A percentile compares a stretch with the other conserved stretches of the same genome.
These are phyloP conservation scores for Brachyptera risi DNA, from an alignment of 2,888 invertebrate genomes.

Conservation along the genomic window DNA sequence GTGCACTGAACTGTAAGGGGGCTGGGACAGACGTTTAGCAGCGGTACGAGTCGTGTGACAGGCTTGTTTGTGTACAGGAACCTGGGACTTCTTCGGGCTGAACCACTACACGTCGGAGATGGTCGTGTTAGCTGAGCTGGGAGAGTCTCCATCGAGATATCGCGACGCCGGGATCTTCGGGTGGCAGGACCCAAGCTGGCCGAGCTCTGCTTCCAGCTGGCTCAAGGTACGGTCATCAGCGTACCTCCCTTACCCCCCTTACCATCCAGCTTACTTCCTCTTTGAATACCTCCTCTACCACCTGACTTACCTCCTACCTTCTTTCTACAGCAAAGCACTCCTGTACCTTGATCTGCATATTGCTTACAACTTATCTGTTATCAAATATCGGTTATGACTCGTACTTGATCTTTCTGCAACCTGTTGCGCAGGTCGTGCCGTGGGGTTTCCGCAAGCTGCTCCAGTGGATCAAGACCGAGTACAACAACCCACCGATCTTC, in stretches of 20 bases:
- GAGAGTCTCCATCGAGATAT: slow-evolving; percentile 43
- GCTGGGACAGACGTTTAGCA: too few relatives aligned
- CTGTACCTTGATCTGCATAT: not conserved
- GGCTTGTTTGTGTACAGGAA: too few relatives aligned
- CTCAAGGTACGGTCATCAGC: slow-evolving; percentile 48
- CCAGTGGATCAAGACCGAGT: slow-evolving; percentile 24
- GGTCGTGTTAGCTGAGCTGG: slow-evolving; percentile 35
- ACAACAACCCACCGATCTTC: slow-evolving; percentile 23
- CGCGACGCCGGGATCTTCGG: slow-evolving; percentile 46
- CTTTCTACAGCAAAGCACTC: slow-evolving; percentile 53
- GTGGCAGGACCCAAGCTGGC: slow-evolving; percentile 50
- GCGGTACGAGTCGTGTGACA: too few relatives aligned
- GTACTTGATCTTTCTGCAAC: not conserved
- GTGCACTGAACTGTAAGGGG: not conserved
- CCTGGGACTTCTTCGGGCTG: slow-evolving; percentile 68
- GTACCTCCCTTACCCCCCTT: too few relatives aligned
- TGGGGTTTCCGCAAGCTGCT: slow-evolving; percentile 26
- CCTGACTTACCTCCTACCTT: slow-evolving; percentile 48
- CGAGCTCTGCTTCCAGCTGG: slow-evolving; percentile 50
- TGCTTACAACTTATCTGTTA: not conserved
- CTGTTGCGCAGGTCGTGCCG: slow-evolving; percentile 40
- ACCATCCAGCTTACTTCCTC: slow-evolving; percentile 47
- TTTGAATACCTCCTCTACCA: slow-evolving; percentile 46
- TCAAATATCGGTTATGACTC: not conserved
- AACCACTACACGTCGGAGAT: slow-evolving; percentile 66